Evolutionary conservation across 2,113 vertebrate species (phyloP).

Genomic region (Tringa solitaria): DNA sequence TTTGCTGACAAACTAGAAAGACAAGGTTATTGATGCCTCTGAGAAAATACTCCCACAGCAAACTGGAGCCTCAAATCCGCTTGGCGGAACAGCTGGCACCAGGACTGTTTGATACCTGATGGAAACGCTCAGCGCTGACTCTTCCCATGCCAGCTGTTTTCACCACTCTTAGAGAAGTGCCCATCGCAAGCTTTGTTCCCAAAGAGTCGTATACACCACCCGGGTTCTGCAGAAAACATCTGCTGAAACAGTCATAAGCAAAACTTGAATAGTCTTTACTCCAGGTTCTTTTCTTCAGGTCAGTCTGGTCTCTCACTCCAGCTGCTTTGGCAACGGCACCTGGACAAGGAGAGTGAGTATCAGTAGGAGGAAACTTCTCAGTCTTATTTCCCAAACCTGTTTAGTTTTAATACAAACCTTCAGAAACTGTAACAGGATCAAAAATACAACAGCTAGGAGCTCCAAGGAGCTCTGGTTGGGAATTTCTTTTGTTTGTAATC

Average conservation of each 20-base stretch:
- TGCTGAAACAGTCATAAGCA: conserved; percentile 23
- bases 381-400: neutral
- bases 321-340: conserved; percentile 90
- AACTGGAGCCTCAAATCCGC: neutral
- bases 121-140: neutral
- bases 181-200: conserved; percentile 19
- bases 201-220: conserved; percentile 28
- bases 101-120: conserved; percentile 10
- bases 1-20: conserved; percentile 50
- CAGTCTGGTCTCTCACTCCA: conserved; percentile 75
- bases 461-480: neutral
- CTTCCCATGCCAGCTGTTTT: conserved; percentile 22
- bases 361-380: neutral
- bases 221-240: conserved; percentile 52
- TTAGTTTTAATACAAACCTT: neutral
- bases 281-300: conserved; percentile 28
- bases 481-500: neutral
- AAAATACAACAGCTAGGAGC: neutral
- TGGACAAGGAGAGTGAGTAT: conserved; percentile 55
- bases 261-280: conserved; percentile 22
- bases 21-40: conserved; percentile 39
- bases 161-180: neutral
- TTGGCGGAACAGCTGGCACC: conserved; percentile 20
- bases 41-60: conserved; percentile 38
- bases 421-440: neutral